phyloP scores from a whole-genome alignment of 2,888 invertebrate genomes.

The Tenthredo scrophulariae region DNA sequence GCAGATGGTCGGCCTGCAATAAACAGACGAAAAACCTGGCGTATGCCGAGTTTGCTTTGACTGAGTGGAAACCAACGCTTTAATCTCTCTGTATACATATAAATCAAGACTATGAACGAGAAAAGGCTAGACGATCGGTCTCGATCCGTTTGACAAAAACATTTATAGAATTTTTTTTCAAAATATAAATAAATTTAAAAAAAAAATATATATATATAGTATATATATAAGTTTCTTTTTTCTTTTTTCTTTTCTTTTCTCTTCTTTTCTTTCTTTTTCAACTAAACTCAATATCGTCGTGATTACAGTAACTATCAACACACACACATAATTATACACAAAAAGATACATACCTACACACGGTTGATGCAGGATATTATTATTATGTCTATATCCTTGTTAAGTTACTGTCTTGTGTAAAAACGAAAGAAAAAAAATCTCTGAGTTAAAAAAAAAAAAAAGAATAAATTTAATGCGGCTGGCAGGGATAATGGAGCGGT shows the following conservation, averaged over 20 bases:
- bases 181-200: constrained; percentile 54
- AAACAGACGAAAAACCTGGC: too few relatives aligned
- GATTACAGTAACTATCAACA: neutral
- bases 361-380: neutral
- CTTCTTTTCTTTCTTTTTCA: constrained; percentile 56
- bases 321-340: neutral
- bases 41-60: too few relatives aligned
- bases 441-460: constrained; percentile 1
- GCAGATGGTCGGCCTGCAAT: too few relatives aligned
- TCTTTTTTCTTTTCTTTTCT: constrained; percentile 54
- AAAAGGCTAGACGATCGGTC: neutral
- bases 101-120: neutral
- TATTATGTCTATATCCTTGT: constrained; percentile 3
- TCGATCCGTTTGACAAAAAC: constrained; percentile 37
- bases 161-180: constrained; percentile 66
- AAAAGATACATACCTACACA: neutral
- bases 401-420: constrained; percentile 1
- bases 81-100: too few relatives aligned
- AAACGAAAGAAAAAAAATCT: constrained; percentile 40
- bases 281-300: constrained; percentile 49
- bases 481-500: constrained; percentile 20
- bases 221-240: constrained; percentile 54
- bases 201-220: too few relatives aligned
- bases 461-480: constrained; percentile 9
- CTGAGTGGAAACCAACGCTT: too few relatives aligned